Percentiles rank a stretch among this genome's conserved stretches.
Conservation (phyloP, 2,888 invertebrate species). For the Tanypteryx hageni region DNA sequence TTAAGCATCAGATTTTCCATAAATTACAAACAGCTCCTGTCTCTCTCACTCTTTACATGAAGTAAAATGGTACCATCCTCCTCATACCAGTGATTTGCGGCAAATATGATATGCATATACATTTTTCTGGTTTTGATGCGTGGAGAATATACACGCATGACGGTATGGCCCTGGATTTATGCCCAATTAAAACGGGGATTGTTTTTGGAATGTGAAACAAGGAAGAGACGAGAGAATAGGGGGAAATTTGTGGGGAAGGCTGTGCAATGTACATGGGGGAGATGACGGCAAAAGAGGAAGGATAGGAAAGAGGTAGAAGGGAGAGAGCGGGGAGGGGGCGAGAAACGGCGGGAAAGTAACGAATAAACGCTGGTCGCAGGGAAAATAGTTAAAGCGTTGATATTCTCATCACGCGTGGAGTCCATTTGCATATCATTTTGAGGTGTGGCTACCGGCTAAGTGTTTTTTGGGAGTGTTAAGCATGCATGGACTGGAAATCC, state of each 20-base stretch:
- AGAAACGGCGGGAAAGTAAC: background rate
- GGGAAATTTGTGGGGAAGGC: background rate
- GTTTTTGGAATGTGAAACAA: background rate
- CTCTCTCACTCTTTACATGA: too few species aligned
- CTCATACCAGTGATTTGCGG: background rate
- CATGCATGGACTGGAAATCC: background rate
- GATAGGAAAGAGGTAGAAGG: background rate
- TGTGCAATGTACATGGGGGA: background rate
- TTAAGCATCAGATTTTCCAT: too few species aligned
- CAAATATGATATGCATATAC: background rate
- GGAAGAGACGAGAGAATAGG: background rate
- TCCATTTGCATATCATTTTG: constrained; percentile 64
- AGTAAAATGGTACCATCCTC: too few species aligned
- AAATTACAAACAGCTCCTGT: too few species aligned
- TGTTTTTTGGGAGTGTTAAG: constrained; percentile 15
- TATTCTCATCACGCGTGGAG: constrained; percentile 51
- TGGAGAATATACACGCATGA: background rate
- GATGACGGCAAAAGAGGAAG: background rate
- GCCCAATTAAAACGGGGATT: background rate
- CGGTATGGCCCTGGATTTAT: background rate
- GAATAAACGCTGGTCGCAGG: background rate
- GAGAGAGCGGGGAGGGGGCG: background rate
- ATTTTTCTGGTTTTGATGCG: background rate
- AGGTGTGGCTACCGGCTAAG: constrained; percentile 36
- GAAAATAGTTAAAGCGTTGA: constrained; percentile 16